Conservation (phyloP, 2,113 vertebrate species). For the Coryphaenoides rupestris region DNA sequence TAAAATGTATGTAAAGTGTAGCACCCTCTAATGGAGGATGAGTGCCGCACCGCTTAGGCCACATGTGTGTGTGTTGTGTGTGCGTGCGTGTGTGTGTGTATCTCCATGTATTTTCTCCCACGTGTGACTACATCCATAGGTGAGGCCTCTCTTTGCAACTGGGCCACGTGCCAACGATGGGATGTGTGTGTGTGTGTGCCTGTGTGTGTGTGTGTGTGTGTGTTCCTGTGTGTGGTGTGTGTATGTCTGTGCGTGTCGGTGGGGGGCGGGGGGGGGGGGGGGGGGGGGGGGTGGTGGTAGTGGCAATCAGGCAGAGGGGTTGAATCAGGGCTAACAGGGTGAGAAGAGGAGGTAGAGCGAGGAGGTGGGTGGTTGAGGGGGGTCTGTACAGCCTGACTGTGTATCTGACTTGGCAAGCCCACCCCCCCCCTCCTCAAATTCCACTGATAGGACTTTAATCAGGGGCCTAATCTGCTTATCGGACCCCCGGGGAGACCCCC, state of each 20-base stretch:
- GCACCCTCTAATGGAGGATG: too few relatives aligned
- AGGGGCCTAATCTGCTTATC: constrained; percentile 81
- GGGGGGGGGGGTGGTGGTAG: constrained; percentile 42
- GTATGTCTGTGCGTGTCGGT: too few relatives aligned
- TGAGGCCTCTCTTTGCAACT: constrained; percentile 66
- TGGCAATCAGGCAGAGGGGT: constrained; percentile 63
- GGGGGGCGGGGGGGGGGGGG: constrained; percentile 57
- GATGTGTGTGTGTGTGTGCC: too few relatives aligned
- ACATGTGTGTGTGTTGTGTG: constrained; percentile 19
- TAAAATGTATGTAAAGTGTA: too few relatives aligned
- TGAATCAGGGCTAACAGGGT: constrained; percentile 42
- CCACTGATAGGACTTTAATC: constrained; percentile 81
- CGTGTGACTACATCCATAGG: constrained; percentile 3
- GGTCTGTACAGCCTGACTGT: constrained; percentile 48
- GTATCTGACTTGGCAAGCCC: constrained; percentile 73
- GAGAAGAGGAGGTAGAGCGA: constrained; percentile 33
- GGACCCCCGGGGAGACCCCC: constrained; percentile 69
- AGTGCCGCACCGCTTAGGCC: too few relatives aligned
- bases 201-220: too few relatives aligned
- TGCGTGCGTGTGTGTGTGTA: constrained; percentile 27
- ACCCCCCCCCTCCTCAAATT: constrained; percentile 63
- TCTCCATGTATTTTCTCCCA: constrained; percentile 19
- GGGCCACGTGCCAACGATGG: constrained; percentile 68
- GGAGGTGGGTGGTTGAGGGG: constrained; percentile 24
- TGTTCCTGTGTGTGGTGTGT: too few relatives aligned